Percentiles rank a stretch among this genome's conserved stretches.
Conservation (phyloP, 2,797 vertebrate species). For the Coregonus ussuriensis region DNA sequence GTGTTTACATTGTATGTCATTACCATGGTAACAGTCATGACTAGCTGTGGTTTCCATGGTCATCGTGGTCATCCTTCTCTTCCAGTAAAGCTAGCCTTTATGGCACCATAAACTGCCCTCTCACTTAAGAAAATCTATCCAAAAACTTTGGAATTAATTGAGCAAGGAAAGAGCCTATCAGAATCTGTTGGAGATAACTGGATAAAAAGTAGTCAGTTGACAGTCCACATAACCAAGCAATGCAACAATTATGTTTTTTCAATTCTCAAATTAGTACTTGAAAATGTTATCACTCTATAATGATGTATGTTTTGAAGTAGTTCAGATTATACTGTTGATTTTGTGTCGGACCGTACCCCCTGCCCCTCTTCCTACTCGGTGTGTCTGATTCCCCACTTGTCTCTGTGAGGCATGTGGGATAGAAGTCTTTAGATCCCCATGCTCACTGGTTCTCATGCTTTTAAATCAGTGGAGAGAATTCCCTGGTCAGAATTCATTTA, state of each 20-base stretch:
- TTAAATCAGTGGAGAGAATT: background rate
- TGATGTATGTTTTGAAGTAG: background rate
- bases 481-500: background rate
- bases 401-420: background rate
- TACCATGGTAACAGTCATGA: background rate
- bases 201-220: background rate
- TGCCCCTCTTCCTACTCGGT: background rate
- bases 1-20: background rate
- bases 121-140: constrained; percentile 26
- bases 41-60: background rate
- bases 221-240: no score
- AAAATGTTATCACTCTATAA: no score
- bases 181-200: constrained; percentile 4
- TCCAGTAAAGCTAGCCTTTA: constrained; percentile 39
- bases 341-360: no score
- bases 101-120: constrained; percentile 31
- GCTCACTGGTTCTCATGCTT: background rate
- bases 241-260: no score
- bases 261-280: no score
- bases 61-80: constrained; percentile 15
- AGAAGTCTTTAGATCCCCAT: background rate
- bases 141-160: constrained; percentile 26
- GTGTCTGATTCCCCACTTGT: no score
- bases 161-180: constrained; percentile 5
- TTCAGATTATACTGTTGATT: background rate